phyloP scores from a whole-genome alignment of 2,113 vertebrate species.

The Psammodynastes pulverulentus region DNA sequence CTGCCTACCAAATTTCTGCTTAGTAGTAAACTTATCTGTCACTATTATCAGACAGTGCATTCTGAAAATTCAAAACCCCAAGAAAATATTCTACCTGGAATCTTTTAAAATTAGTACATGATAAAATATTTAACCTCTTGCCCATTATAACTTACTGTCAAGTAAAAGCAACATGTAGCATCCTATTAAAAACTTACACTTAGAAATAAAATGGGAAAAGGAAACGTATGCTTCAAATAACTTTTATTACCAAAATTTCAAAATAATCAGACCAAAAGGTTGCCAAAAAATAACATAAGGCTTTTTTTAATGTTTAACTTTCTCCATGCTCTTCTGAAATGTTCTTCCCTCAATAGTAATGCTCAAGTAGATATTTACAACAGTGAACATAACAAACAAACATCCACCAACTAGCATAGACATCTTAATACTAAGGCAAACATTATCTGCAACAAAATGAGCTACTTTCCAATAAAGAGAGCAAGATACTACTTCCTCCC shows the following conservation, averaged over 20 bases:
- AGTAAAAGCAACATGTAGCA: background rate
- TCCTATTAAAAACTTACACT: background rate
- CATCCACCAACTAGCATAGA: constrained; percentile 61
- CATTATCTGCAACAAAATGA: constrained; percentile 38
- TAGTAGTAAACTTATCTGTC: background rate
- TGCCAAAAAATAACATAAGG: background rate
- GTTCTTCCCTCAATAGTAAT: constrained; percentile 42
- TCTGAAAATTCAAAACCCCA: background rate
- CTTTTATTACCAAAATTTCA: constrained; percentile 66
- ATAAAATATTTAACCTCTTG: background rate
- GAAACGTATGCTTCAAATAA: constrained; percentile 53
- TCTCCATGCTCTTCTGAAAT: constrained; percentile 60
- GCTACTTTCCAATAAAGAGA: constrained; percentile 66
- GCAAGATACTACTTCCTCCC: constrained; percentile 62
- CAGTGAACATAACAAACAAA: constrained; percentile 61
- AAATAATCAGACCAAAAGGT: constrained; percentile 50
- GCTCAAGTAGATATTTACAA: constrained; percentile 53
- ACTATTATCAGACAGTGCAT: background rate
- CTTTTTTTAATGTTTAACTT: background rate
- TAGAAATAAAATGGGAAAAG: constrained; percentile 38
- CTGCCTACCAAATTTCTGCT: background rate
- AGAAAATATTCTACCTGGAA: background rate
- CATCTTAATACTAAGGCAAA: constrained; percentile 61
- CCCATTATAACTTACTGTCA: background rate
- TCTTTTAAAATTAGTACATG: background rate